Evolutionary conservation across 2,888 invertebrate genomes (phyloP), one percentile per base, ranked within the genome.

Genomic region (Volucella inanis): DNA sequence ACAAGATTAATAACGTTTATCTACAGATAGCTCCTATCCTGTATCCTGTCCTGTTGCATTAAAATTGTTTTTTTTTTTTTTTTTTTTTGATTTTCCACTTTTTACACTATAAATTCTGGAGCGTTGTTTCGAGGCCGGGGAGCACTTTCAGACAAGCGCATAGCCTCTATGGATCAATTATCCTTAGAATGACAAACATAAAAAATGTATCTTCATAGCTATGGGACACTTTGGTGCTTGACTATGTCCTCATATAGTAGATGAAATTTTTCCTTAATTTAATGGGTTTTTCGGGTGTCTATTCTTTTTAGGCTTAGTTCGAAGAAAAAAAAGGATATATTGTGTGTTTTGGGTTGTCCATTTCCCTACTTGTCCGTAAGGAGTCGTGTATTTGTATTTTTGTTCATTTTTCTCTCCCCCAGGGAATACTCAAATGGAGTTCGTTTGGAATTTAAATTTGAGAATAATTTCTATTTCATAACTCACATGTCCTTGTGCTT

Each of bases 81-180:
- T 1, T 22, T 31, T 6, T 31, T 31, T 1, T 1, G 3, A 1
- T 31, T 31, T 31, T 31, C 31, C 31, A 31, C 31, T 31, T 31
- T 31, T 31, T 31, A 31, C 55, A 55, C n/a, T 41, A 49, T 12
- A 45, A 18, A 55, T 54, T 64, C 57, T 64, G 6, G 31, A 50
- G 57, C 62, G 18, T 43, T 55, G 55, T 49, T 55, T 14, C 39
- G 68, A 22, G 10, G 18, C 39, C 22, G 39, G 55, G 57, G 12
- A 14, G 18, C n/a, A 61, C 39, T 64, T 14, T 14, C 18, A 11
- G 54, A 31, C 11, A 15, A 75, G 59, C 14, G 47, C 57, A 70
- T 43, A n/a, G 45, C 55, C 64, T 59, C 75, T 47, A 47, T 64
- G 70, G 64, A 76, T 61, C 71, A 41, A 81, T 81, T 65, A 81